Evolutionary conservation across 2,113 vertebrate genomes (phyloP).

Genomic region (Nansenia antarctica): DNA sequence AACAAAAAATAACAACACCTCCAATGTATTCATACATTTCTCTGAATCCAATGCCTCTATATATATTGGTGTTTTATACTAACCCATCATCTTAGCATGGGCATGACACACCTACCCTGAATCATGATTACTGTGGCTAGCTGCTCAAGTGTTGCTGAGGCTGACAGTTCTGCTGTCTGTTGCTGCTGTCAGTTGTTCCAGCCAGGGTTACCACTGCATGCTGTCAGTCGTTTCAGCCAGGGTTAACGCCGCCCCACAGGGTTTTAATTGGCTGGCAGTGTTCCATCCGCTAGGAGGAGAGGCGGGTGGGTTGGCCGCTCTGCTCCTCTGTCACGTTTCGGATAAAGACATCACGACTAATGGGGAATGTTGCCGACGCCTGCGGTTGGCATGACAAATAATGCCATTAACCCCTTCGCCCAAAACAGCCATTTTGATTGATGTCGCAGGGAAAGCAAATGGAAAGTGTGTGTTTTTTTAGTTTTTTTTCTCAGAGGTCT

Average conservation of each 20-base stretch:
- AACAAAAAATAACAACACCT: conserved; percentile 39
- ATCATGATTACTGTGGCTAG: no score
- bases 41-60: not conserved
- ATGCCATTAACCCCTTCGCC: conserved; percentile 72
- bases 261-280: conserved; percentile 66
- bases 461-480: conserved; percentile 26
- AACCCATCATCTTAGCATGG: not conserved
- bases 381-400: conserved; percentile 75
- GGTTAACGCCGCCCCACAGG: conserved; percentile 53
- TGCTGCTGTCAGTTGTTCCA: conserved; percentile 18
- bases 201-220: not conserved
- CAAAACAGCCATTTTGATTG: conserved; percentile 72
- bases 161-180: not conserved
- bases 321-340: conserved; percentile 69
- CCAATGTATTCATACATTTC: conserved; percentile 19
- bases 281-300: conserved; percentile 60
- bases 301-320: conserved; percentile 50
- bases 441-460: conserved; percentile 57
- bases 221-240: conserved; percentile 43
- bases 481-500: conserved; percentile 29
- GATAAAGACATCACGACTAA: conserved; percentile 76
- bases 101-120: not conserved
- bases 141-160: not conserved
- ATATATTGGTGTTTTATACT: not conserved
- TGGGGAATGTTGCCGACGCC: conserved; percentile 62